phyloP scores from a whole-genome alignment of 2,888 invertebrate genomes.

The Criorhina ranunculi region DNA sequence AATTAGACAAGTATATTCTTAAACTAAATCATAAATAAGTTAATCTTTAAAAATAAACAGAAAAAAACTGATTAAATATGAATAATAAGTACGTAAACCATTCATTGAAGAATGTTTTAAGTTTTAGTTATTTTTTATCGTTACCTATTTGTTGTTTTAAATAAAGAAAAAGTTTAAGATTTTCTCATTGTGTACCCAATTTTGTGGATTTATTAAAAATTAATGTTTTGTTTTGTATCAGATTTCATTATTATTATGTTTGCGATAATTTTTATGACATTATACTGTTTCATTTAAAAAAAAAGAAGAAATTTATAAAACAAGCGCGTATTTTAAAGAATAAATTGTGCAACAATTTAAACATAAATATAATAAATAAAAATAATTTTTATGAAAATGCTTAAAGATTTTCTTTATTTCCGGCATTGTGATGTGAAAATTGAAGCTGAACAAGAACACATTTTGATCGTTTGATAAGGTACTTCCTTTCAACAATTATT shows the following conservation, averaged over 20 bases:
- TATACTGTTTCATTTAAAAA: conserved; percentile 43
- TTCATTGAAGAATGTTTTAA: conserved; percentile 22
- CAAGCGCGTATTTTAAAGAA: conserved; percentile 39
- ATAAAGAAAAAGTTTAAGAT: conserved; percentile 7
- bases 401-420: neutral
- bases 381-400: conserved; percentile 57
- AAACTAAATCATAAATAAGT: conserved; percentile 54
- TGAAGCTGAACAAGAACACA: no score
- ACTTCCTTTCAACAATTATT: no score
- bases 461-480: no score
- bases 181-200: conserved; percentile 8
- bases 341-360: conserved; percentile 67
- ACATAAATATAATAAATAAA: conserved; percentile 56
- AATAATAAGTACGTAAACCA: conserved; percentile 27
- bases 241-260: conserved; percentile 53
- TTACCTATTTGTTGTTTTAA: conserved; percentile 44
- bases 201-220: conserved; percentile 12
- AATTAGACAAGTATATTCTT: conserved; percentile 38
- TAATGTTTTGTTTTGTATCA: conserved; percentile 15
- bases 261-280: conserved; percentile 39
- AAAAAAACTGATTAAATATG: no score
- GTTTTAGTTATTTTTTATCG: conserved; percentile 46
- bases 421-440: no score
- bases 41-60: conserved; percentile 48
- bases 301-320: conserved; percentile 28